These are phyloP conservation scores for Tetragonula clypearis DNA, from an alignment of 1,140 invertebrate genomes.

Conservation along the genomic window DNA sequence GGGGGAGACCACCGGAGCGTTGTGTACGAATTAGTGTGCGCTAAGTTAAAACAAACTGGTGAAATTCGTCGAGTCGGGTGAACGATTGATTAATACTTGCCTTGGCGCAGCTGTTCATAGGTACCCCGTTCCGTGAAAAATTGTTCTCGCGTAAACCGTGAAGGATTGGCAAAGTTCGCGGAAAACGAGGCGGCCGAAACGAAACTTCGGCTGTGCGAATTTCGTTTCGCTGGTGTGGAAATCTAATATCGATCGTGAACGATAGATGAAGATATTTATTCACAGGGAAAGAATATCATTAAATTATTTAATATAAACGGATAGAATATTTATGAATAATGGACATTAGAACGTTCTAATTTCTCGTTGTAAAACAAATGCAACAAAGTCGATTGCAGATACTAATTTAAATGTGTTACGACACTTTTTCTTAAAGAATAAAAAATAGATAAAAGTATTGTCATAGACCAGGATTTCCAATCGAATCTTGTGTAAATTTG, in stretches of 20 bases:
- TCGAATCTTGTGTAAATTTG: too few relatives aligned
- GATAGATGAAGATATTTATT: neutral
- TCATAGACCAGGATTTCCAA: too few relatives aligned
- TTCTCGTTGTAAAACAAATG: too few relatives aligned
- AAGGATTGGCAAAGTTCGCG: constrained; percentile 42
- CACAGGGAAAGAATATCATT: too few relatives aligned
- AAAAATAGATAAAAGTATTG: too few relatives aligned
- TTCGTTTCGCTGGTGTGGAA: neutral
- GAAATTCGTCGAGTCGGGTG: neutral
- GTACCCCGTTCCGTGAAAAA: constrained; percentile 23
- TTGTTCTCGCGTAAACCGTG: neutral
- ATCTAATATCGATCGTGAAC: constrained; percentile 4
- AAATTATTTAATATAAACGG: too few relatives aligned
- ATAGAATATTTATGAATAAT: neutral
- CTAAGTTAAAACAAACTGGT: constrained; percentile 37
- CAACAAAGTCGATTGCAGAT: too few relatives aligned
- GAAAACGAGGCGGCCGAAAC: constrained; percentile 2
- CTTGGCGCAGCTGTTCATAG: constrained; percentile 30
- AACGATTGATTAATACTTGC: constrained; percentile 41
- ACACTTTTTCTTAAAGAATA: too few relatives aligned
- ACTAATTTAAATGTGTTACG: too few relatives aligned
- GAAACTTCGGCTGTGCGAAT: neutral
- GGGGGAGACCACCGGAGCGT: too few relatives aligned
- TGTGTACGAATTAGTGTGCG: constrained; percentile 15
- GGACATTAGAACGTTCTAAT: neutral